These are phyloP conservation scores for Drosophila sproati DNA, from an alignment of 1,140 invertebrate genomes.

Conservation along the genomic window DNA sequence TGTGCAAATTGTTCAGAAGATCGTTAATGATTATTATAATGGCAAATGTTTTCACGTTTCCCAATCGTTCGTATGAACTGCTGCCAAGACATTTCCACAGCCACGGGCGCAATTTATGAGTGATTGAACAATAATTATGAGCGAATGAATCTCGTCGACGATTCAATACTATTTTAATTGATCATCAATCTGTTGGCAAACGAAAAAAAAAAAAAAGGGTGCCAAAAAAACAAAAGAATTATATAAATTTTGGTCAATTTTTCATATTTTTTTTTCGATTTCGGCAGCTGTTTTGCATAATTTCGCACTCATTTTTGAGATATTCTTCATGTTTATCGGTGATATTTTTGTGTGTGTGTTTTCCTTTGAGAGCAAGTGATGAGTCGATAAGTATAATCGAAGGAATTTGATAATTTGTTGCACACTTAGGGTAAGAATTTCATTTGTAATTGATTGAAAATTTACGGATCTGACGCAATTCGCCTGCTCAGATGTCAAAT, in stretches of 20 bases:
- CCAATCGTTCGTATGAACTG: slow-evolving; percentile 10
- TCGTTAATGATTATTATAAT: slow-evolving; percentile 16
- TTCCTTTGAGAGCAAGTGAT: slow-evolving; percentile 23
- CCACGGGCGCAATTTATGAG: slow-evolving; percentile 61
- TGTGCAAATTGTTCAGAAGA: neutral
- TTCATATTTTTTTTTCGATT: slow-evolving; percentile 24
- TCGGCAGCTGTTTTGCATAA: slow-evolving; percentile 57
- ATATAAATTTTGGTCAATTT: slow-evolving; percentile 23
- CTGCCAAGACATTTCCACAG: slow-evolving; percentile 18
- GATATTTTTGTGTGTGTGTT: slow-evolving; percentile 13
- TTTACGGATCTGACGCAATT: slow-evolving; percentile 20
- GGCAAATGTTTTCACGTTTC: slow-evolving; percentile 6
- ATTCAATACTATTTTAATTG: slow-evolving; percentile 74
- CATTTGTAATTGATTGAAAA: slow-evolving; percentile 17
- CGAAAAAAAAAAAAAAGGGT: slow-evolving; percentile 9
- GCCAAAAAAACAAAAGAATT: slow-evolving; percentile 30
- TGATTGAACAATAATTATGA: slow-evolving; percentile 71
- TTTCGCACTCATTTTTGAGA: slow-evolving; percentile 50
- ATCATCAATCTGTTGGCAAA: slow-evolving; percentile 65
- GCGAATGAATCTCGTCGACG: slow-evolving; percentile 52
- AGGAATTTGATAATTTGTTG: neutral
- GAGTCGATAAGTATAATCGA: slow-evolving; percentile 12
- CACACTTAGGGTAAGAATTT: too few relatives aligned
- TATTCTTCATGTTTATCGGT: slow-evolving; percentile 25
- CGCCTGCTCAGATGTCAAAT: slow-evolving; percentile 24